Evolutionary conservation across 2,888 invertebrate species (phyloP).

Genomic region (Drosophila testacea): DNA sequence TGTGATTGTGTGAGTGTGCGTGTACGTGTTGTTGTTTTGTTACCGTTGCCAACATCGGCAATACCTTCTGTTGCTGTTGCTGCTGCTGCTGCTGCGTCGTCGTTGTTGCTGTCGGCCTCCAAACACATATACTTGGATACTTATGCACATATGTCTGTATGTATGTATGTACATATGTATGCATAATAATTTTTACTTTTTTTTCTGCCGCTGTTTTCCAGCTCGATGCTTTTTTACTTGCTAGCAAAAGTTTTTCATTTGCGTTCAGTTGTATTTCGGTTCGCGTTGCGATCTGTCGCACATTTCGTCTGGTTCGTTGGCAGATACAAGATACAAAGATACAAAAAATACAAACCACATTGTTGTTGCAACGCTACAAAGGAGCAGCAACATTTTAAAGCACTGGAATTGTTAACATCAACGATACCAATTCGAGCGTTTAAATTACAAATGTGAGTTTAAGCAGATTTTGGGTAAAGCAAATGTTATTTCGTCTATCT

Average conservation of each 20-base stretch:
- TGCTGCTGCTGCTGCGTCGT: constrained; percentile 21
- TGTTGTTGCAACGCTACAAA: constrained; percentile 19
- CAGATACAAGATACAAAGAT: constrained; percentile 37
- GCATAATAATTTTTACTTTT: constrained; percentile 79
- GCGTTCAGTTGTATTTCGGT: constrained; percentile 84
- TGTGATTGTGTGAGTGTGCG: constrained; percentile 39
- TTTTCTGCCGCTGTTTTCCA: constrained; percentile 71
- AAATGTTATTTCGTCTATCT: background rate
- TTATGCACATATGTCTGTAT: constrained; percentile 26
- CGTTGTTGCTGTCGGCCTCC: constrained; percentile 69
- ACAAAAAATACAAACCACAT: constrained; percentile 36
- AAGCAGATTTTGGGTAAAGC: background rate
- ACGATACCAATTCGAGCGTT: constrained; percentile 8
- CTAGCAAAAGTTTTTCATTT: constrained; percentile 84
- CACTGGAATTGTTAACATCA: constrained; percentile 23
- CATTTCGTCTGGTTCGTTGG: constrained; percentile 53
- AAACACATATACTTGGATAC: constrained; percentile 54
- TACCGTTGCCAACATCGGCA: constrained; percentile 31
- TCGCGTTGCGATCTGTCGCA: constrained; percentile 83
- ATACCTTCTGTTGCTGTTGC: constrained; percentile 8
- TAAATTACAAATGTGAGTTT: constrained; percentile 46
- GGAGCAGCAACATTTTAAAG: constrained; percentile 24
- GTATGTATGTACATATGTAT: constrained; percentile 46
- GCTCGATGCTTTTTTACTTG: constrained; percentile 81
- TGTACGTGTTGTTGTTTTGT: constrained; percentile 34